Conservation (phyloP, 1,140 invertebrate genomes). For the Euschistus heros region DNA sequence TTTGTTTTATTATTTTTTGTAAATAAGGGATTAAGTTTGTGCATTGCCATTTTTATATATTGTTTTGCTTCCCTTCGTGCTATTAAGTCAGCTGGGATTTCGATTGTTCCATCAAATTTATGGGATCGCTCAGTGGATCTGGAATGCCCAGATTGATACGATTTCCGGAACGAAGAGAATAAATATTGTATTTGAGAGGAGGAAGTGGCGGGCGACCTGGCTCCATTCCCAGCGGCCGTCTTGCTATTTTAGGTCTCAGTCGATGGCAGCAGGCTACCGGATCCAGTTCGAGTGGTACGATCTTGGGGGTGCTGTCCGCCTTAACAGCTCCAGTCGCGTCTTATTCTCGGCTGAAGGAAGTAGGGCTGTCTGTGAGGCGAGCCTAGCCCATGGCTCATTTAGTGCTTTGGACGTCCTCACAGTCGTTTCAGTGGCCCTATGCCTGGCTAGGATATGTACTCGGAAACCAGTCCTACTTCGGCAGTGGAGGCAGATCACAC, state of each 20-base stretch:
- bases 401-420: neutral
- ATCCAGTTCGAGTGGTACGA: constrained; percentile 25
- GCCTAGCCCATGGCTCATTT: neutral
- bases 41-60: too few relatives aligned
- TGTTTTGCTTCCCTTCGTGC: too few relatives aligned
- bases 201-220: too few relatives aligned
- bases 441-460: neutral
- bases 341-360: constrained; percentile 22
- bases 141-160: neutral
- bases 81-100: too few relatives aligned
- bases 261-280: constrained; percentile 6
- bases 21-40: too few relatives aligned
- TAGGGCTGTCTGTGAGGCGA: constrained; percentile 27
- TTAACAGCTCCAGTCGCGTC: constrained; percentile 27
- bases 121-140: neutral
- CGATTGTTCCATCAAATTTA: too few relatives aligned
- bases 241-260: neutral
- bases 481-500: neutral
- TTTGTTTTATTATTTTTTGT: too few relatives aligned
- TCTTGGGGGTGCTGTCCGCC: constrained; percentile 20
- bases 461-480: neutral
- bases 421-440: neutral
- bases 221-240: neutral
- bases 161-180: too few relatives aligned
- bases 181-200: too few relatives aligned